Evolutionary conservation across 1,140 invertebrate genomes (phyloP), one percentile per base, ranked within the genome.

Genomic region (Agrilus planipennis): DNA sequence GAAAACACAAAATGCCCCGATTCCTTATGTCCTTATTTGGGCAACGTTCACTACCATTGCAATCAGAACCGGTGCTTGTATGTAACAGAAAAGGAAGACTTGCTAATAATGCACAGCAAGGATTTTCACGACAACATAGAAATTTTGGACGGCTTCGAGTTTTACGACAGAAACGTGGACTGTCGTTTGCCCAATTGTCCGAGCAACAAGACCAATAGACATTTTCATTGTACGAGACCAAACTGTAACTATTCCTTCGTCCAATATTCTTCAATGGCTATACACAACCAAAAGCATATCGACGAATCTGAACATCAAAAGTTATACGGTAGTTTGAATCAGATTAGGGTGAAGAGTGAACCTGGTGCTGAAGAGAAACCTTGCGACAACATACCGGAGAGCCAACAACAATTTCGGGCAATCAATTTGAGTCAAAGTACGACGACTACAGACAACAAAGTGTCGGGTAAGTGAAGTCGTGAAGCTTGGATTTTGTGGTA

Each of bases 121-220:
- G 83, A 88, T 53, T 89, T 89, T 56, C 85, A 89, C 57, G 81
- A 81, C 46, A 86, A 80, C 52, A 75, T 86, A 12, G 79, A 81
- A 49, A 86, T 88, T 45, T 63, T 81, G n/a, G 77, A 84, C 12
- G 82, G 82, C 4, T 89, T 84, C 57, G 75, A 82, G 18, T 87
- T 83, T 62, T 88, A 79, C 62, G 84, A 89, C 50, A 68, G 77
- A 30, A 80, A 74, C 54, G 73, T 85, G 12, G 81, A 88, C 53
- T 89, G 85, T 53, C 69, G 81, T 10, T 59, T 81, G 17, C 55
- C 68, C 3, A 71, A 71, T 27, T 87, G 84, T 60, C 72, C 73
- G 21, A 68, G 63, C 61, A 68, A 58, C 55, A 73, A 77, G 40
- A 61, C 75, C 1, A 81, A 78, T 48, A 65, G 78, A 7, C 84